Base-by-base conservation (phyloP, 2,797 vertebrate genomes). In the Lagocephalus sceleratus region DNA sequence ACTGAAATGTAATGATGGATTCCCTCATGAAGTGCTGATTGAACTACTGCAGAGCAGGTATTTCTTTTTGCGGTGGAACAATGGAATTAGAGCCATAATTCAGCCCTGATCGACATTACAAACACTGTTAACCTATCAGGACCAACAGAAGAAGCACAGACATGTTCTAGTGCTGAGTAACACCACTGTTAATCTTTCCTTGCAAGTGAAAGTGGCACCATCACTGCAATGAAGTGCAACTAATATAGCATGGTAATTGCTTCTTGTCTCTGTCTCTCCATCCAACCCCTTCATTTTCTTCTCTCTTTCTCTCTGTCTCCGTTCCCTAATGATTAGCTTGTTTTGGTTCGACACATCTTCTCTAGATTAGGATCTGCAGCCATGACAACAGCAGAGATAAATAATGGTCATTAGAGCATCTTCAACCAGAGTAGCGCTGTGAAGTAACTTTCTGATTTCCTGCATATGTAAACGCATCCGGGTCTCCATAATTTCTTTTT, bases 391-490 rank as follows among this genome's bases (percentile, higher is more conserved):
- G 79, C 63, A 79, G 64, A 86, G 88, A 89, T 90, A 88, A 91
- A 90, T 89, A 89, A 83, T 73, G 60, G 79, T 79, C 85, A 88
- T 89, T 88, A 87, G 75, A 70, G 68, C 17, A 6, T 80, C 75
- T 77, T 85, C 62, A 63, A 76, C 63, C 61, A 67, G 73, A 29
- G 54, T 62, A 68, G 71, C 66, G 77, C 23, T 12, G 40, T 61
- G 44, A 83, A 75, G 75, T 65, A 61, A 74, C 73, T 77, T 61
- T 65, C 57, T 84, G 56, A 61, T 86, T 86, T 84, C 73, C 81
- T 82, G 47, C 53, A 51, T 60, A 25, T n/a, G 42, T 38, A 10
- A 57, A 71, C 3, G 52, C 49, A 44, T 60, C 55, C n/a, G 19
- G 2, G 29, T 53, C 47, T 68, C 42, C 46, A 47, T n/a, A n/a